These are phyloP conservation scores for Monopis laevigella DNA, from an alignment of 2,888 invertebrate genomes.

Conservation along the genomic window DNA sequence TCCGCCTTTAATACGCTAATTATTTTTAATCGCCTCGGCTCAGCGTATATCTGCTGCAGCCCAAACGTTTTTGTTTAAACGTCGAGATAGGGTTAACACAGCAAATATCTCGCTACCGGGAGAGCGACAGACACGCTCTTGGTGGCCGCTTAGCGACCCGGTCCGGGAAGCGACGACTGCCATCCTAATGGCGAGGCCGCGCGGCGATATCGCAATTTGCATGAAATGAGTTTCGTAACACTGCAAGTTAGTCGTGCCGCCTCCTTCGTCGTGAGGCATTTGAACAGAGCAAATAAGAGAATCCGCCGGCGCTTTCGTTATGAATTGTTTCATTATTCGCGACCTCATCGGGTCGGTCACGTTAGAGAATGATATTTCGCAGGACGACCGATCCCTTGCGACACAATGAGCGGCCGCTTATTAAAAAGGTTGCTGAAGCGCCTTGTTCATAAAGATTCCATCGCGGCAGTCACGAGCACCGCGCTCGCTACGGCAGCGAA, in stretches of 20 bases:
- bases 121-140: not conserved
- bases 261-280: constrained; percentile 19
- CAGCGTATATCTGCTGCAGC: constrained; percentile 28
- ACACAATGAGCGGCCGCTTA: constrained; percentile 20
- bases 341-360: constrained; percentile 7
- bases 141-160: constrained; percentile 6
- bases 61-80: constrained; percentile 25
- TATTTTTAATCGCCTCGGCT: constrained; percentile 44
- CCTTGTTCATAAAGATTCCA: constrained; percentile 28
- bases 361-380: not conserved
- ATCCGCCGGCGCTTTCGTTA: constrained; percentile 28
- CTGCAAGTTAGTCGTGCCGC: constrained; percentile 21
- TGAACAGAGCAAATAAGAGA: constrained; percentile 28
- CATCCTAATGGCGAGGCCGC: constrained; percentile 19
- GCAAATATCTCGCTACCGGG: constrained; percentile 9
- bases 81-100: constrained; percentile 10
- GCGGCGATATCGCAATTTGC: constrained; percentile 37
- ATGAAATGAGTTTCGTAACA: constrained; percentile 38
- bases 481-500: constrained; percentile 17
- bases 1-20: constrained; percentile 39
- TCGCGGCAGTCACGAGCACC: constrained; percentile 24
- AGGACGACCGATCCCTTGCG: not conserved
- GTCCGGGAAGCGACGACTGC: constrained; percentile 13
- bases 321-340: constrained; percentile 31
- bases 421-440: constrained; percentile 25